Evolutionary conservation across 2,888 invertebrate species (phyloP).

Genomic region (Stegophylla sp.): DNA sequence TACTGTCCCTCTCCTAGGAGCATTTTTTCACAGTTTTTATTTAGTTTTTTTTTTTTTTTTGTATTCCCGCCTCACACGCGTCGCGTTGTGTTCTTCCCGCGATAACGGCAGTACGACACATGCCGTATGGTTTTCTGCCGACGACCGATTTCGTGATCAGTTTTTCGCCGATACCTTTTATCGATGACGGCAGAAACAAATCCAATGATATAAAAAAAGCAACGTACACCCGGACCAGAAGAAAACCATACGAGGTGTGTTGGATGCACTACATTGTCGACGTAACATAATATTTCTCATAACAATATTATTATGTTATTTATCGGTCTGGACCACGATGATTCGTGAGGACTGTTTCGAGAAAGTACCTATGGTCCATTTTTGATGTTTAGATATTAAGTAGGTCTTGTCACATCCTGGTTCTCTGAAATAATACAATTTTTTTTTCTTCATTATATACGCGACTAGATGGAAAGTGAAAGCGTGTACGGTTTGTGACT

Average conservation of each 20-base stretch:
- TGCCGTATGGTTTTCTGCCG: neutral
- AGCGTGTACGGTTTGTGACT: conserved; percentile 29
- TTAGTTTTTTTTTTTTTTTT: conserved; percentile 7
- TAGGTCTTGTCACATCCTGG: conserved; percentile 58
- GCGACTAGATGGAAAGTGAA: conserved; percentile 54
- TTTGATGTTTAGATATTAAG: conserved; percentile 16
- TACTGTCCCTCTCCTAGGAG: conserved; percentile 50
- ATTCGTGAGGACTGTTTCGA: neutral
- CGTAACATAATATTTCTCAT: neutral
- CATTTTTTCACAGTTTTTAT: conserved; percentile 21
- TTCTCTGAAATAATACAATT: conserved; percentile 49
- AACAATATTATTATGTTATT: neutral
- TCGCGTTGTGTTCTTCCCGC: conserved; percentile 13
- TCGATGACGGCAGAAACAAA: neutral
- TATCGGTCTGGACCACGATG: neutral
- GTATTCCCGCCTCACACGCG: conserved; percentile 9
- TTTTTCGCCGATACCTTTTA: too few relatives aligned
- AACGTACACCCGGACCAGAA: neutral
- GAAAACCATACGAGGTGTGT: too few relatives aligned
- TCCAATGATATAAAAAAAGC: neutral
- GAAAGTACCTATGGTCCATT: conserved; percentile 1
- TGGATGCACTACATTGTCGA: neutral
- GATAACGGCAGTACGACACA: conserved; percentile 21
- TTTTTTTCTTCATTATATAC: conserved; percentile 37
- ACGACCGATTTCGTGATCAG: neutral